phyloP scores from a whole-genome alignment of 92 coral and sea anemone genomes.

The Nematostella vectensis region DNA sequence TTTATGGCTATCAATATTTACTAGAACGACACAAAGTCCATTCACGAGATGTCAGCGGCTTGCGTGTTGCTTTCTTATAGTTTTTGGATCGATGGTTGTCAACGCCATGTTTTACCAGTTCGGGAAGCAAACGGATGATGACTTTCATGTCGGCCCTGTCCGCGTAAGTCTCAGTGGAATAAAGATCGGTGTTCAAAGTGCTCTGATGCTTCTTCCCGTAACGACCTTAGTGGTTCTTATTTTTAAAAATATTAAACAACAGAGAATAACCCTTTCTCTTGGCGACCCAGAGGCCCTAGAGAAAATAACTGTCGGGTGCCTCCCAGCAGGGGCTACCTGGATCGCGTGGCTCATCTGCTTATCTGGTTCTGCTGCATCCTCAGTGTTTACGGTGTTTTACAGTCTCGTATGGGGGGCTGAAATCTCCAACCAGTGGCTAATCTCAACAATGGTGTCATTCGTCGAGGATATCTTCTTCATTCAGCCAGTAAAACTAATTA shows the following conservation, averaged over 20 bases:
- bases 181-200: slow-evolving; percentile 68
- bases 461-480: slow-evolving; percentile 60
- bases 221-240: slow-evolving; percentile 38
- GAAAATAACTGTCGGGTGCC: slow-evolving; percentile 37
- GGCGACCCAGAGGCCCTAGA: slow-evolving; percentile 4
- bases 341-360: slow-evolving; percentile 66
- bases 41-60: slow-evolving; percentile 72
- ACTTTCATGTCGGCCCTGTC: slow-evolving; percentile 59
- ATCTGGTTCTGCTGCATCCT: slow-evolving; percentile 37
- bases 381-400: slow-evolving; percentile 71
- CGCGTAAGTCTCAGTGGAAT: slow-evolving; percentile 46
- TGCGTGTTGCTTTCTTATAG: slow-evolving; percentile 59
- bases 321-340: slow-evolving; percentile 53
- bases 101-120: slow-evolving; percentile 75
- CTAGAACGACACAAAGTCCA: slow-evolving; percentile 55
- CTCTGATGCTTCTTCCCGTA: slow-evolving; percentile 53
- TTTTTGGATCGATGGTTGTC: slow-evolving; percentile 62
- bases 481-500: slow-evolving; percentile 69
- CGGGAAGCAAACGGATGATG: slow-evolving; percentile 27
- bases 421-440: slow-evolving; percentile 70
- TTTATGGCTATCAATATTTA: slow-evolving; percentile 61
- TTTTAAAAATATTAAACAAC: slow-evolving; percentile 40
- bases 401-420: slow-evolving; percentile 77
- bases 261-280: not conserved
- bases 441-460: slow-evolving; percentile 61